These are phyloP conservation scores for Chaenodraco wilsoni DNA, from an alignment of 2,797 vertebrate genomes.

Conservation along the genomic window DNA sequence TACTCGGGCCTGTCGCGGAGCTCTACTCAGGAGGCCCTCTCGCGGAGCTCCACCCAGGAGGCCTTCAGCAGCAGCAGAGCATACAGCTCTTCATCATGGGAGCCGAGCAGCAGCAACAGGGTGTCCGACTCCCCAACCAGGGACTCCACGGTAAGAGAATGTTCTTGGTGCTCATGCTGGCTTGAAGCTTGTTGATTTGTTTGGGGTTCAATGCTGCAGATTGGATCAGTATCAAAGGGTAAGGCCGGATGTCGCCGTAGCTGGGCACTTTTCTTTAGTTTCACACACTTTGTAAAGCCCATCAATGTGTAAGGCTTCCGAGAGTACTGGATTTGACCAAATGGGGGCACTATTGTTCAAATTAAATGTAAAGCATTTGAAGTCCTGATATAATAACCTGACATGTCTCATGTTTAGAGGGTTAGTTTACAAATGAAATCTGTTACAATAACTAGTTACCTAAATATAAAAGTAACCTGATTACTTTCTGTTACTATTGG, in stretches of 20 bases:
- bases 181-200: slow-evolving; percentile 23
- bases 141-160: slow-evolving; percentile 84
- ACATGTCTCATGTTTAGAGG: neutral
- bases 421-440: too few species aligned
- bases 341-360: slow-evolving; percentile 64
- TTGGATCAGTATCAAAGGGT: slow-evolving; percentile 16
- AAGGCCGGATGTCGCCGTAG: slow-evolving; percentile 21
- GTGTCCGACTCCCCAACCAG: slow-evolving; percentile 69
- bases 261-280: slow-evolving; percentile 17
- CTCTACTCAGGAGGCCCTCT: slow-evolving; percentile 82
- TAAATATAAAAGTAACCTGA: too few species aligned
- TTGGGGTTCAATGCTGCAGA: slow-evolving; percentile 9
- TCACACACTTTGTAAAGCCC: slow-evolving; percentile 10
- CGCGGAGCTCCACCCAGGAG: slow-evolving; percentile 82
- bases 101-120: slow-evolving; percentile 73
- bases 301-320: slow-evolving; percentile 20
- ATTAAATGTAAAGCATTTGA: slow-evolving; percentile 9
- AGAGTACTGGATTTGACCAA: slow-evolving; percentile 46
- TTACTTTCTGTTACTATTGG: too few species aligned
- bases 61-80: slow-evolving; percentile 78
- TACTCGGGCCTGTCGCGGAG: slow-evolving; percentile 77
- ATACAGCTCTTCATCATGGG: slow-evolving; percentile 78
- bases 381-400: neutral
- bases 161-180: slow-evolving; percentile 9
- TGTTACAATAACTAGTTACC: too few species aligned